These are phyloP conservation scores for Cydia splendana DNA, from an alignment of 1,140 invertebrate species.

Conservation along the genomic window DNA sequence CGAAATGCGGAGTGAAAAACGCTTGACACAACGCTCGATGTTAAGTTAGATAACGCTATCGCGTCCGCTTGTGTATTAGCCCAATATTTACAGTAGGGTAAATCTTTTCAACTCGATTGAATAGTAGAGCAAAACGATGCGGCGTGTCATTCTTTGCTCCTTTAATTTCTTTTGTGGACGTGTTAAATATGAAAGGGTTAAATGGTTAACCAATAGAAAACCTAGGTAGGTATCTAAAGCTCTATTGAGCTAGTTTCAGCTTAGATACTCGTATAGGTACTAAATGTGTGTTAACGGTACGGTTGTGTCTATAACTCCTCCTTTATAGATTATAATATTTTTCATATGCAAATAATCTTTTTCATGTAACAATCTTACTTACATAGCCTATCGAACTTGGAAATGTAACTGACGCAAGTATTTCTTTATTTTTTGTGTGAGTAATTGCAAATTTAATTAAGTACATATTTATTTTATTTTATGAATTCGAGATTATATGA, in stretches of 20 bases:
- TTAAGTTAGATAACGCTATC: neutral
- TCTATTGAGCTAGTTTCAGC: neutral
- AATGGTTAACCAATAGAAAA: slow-evolving; percentile 20
- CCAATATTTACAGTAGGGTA: slow-evolving; percentile 23
- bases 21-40: no score
- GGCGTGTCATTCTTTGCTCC: slow-evolving; percentile 8
- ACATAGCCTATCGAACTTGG: no score
- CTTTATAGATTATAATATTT: neutral
- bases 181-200: slow-evolving; percentile 19
- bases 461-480: no score
- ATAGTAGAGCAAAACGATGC: slow-evolving; percentile 18
- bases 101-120: slow-evolving; percentile 19
- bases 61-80: neutral
- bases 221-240: neutral
- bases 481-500: no score
- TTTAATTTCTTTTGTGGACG: slow-evolving; percentile 18
- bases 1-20: no score
- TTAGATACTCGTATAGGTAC: neutral
- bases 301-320: neutral
- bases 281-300: neutral
- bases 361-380: no score
- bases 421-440: no score
- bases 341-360: neutral
- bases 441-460: no score
- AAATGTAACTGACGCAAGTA: no score